These are phyloP conservation scores for Sarcophaga rosellei DNA, from an alignment of 2,888 invertebrate genomes.

Conservation along the genomic window DNA sequence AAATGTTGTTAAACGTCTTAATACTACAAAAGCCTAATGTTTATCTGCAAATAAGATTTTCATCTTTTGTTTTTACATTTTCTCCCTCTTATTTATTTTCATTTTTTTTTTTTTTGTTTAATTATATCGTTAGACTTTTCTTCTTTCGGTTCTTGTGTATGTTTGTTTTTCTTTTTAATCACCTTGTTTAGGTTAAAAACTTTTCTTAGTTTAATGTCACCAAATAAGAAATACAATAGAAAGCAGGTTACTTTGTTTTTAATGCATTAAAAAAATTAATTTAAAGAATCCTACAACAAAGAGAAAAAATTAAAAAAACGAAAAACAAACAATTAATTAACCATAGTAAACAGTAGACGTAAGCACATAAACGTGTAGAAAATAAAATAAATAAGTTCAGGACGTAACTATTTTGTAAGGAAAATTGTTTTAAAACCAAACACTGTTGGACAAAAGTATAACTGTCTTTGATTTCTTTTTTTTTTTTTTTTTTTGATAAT, in stretches of 20 bases:
- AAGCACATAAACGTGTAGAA: too few relatives aligned
- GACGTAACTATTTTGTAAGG: too few relatives aligned
- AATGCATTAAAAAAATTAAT: not conserved
- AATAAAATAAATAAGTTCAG: too few relatives aligned
- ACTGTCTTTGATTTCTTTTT: too few relatives aligned
- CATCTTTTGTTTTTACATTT: not conserved
- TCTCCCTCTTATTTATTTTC: conserved; percentile 1
- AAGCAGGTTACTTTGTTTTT: too few relatives aligned
- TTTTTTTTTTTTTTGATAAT: too few relatives aligned
- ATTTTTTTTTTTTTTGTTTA: conserved; percentile 13
- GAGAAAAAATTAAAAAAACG: too few relatives aligned
- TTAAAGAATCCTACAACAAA: not conserved
- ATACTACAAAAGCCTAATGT: conserved; percentile 44
- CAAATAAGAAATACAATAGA: not conserved
- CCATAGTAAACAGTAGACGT: too few relatives aligned
- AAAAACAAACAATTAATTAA: too few relatives aligned
- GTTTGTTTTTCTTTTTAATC: conserved; percentile 37
- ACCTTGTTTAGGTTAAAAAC: conserved; percentile 44
- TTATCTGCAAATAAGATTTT: conserved; percentile 51
- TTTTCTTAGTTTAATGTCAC: conserved; percentile 37
- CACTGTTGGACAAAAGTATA: too few relatives aligned
- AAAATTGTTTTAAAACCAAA: too few relatives aligned
- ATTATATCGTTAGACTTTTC: conserved; percentile 14
- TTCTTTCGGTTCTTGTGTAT: conserved; percentile 12
- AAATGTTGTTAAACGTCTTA: conserved; percentile 53